These are phyloP conservation scores for Alosa sapidissima DNA, from an alignment of 2,797 vertebrate species.

Conservation along the genomic window DNA sequence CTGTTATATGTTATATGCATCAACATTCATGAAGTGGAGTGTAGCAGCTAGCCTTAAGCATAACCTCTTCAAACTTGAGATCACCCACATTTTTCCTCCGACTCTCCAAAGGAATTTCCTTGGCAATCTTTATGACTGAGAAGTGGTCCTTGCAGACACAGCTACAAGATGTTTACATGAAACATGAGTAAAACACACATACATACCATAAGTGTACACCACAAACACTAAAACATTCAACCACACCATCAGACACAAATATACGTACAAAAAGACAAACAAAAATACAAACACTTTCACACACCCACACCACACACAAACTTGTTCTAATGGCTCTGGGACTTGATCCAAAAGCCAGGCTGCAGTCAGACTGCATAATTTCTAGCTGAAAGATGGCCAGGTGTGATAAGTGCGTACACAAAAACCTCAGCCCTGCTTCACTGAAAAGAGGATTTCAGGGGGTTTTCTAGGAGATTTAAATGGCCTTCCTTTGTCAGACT, in stretches of 20 bases:
- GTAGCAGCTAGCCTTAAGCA: conserved; percentile 14
- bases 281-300: not conserved
- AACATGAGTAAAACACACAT: not conserved
- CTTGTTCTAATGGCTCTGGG: conserved; percentile 52
- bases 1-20: not conserved
- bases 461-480: not conserved
- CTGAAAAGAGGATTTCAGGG: conserved; percentile 10
- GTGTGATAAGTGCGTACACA: conserved; percentile 48
- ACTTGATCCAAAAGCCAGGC: conserved; percentile 48
- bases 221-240: not conserved
- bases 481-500: conserved; percentile 5
- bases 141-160: conserved; percentile 6
- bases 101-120: not conserved
- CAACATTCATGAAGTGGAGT: not conserved
- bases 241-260: not conserved
- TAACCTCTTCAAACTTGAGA: conserved; percentile 15
- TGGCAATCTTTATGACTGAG: not conserved
- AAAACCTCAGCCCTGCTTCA: conserved; percentile 13
- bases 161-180: not conserved
- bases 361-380: conserved; percentile 46
- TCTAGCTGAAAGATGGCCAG: conserved; percentile 51
- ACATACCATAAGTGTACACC: not conserved
- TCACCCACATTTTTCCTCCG: conserved; percentile 11
- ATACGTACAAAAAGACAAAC: not conserved
- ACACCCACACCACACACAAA: conserved; percentile 29